A percentile compares a stretch with the other conserved stretches of the same genome.
Conservation (phyloP, 1,140 invertebrate genomes). For the Drosophila willistoni region DNA sequence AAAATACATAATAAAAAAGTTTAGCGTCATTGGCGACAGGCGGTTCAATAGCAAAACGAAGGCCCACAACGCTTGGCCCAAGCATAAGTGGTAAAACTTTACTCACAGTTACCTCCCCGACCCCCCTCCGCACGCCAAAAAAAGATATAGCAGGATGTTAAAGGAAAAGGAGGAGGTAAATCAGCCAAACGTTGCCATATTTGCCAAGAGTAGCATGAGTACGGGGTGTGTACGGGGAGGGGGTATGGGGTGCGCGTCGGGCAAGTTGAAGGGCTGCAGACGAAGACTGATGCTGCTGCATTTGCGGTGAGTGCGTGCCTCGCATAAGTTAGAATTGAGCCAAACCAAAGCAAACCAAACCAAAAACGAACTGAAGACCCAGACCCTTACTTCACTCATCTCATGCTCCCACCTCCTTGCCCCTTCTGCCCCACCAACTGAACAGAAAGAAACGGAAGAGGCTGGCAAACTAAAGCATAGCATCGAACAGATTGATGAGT, state of each 20-base stretch:
- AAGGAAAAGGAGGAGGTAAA: slow-evolving; percentile 32
- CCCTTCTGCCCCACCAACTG: background rate
- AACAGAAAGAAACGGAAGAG: slow-evolving; percentile 33
- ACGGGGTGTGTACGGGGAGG: slow-evolving; percentile 7
- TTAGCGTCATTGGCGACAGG: slow-evolving; percentile 69
- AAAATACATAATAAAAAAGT: slow-evolving; percentile 81
- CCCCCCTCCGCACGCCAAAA: no score
- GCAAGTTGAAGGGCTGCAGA: slow-evolving; percentile 49
- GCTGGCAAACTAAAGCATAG: slow-evolving; percentile 51
- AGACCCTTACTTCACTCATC: background rate
- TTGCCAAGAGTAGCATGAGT: slow-evolving; percentile 41
- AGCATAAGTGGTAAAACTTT: slow-evolving; percentile 10
- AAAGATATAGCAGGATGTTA: background rate
- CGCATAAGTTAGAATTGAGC: slow-evolving; percentile 68
- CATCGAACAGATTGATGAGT: slow-evolving; percentile 79
- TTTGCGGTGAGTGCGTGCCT: slow-evolving; percentile 79
- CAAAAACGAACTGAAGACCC: background rate
- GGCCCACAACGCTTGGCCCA: slow-evolving; percentile 2
- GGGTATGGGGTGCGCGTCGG: slow-evolving; percentile 7
- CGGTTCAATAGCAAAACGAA: slow-evolving; percentile 16
- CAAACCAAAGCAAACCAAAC: slow-evolving; percentile 27
- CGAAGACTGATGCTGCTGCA: slow-evolving; percentile 77
- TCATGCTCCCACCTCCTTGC: no score
- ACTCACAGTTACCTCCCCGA: background rate
- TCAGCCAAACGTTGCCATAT: slow-evolving; percentile 62